These are phyloP conservation scores for Calonectris borealis DNA, from an alignment of 2,113 vertebrate genomes.

Conservation along the genomic window DNA sequence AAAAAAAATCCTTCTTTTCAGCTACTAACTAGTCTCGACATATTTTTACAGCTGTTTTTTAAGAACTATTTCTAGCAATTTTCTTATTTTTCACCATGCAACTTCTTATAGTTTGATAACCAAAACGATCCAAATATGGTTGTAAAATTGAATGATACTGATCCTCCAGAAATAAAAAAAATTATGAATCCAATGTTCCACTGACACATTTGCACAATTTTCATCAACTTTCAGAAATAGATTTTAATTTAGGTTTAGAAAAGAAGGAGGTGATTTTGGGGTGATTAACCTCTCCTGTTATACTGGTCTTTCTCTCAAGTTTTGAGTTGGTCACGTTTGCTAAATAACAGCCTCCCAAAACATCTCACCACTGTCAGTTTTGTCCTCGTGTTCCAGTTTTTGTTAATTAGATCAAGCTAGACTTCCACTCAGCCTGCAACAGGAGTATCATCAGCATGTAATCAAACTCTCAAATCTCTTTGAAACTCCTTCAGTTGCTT, in stretches of 20 bases:
- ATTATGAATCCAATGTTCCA: background rate
- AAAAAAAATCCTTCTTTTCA: background rate
- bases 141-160: background rate
- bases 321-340: background rate
- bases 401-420: background rate
- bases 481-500: background rate
- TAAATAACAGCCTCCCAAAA: background rate
- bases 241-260: background rate
- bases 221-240: background rate
- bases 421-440: background rate
- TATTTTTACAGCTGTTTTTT: background rate
- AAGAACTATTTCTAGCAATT: background rate
- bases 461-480: constrained; percentile 21
- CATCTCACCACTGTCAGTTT: background rate
- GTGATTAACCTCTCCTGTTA: background rate
- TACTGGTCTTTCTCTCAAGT: background rate
- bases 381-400: background rate
- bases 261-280: background rate
- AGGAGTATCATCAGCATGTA: background rate
- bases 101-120: background rate
- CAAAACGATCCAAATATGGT: background rate
- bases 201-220: background rate
- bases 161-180: background rate
- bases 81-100: background rate
- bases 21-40: background rate